Percentiles rank a stretch among this genome's conserved stretches.
Conservation (phyloP, 2,113 vertebrate species). For the Microcebus ravelobensis region DNA sequence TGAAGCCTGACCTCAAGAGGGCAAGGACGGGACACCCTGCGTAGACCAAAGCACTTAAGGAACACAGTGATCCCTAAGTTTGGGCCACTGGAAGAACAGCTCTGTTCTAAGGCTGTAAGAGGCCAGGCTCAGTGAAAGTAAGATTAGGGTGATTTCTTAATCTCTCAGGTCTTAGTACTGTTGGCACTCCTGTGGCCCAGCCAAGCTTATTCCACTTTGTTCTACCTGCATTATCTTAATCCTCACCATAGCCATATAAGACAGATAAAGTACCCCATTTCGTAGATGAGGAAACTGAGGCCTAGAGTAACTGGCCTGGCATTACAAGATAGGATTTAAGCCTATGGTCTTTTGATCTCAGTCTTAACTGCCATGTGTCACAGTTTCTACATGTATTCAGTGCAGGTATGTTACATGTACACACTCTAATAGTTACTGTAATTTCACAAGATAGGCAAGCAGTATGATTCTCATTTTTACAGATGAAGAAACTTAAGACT, state of each 20-base stretch:
- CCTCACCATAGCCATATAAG: neutral
- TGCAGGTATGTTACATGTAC: neutral
- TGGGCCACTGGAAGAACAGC: neutral
- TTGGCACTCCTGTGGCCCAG: neutral
- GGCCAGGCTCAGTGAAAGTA: neutral
- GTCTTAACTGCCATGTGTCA: neutral
- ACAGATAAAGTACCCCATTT: neutral
- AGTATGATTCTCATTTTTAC: neutral
- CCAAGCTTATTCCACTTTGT: neutral
- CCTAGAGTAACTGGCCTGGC: neutral
- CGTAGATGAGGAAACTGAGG: neutral
- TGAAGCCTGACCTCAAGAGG: neutral
- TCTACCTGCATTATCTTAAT: neutral
- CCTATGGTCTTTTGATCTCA: neutral
- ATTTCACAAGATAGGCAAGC: neutral
- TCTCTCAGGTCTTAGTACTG: neutral
- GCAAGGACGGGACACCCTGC: neutral
- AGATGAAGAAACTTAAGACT: neutral
- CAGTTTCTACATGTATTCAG: neutral
- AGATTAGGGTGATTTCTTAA: neutral
- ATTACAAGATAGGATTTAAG: conserved; percentile 16
- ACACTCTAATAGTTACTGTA: neutral
- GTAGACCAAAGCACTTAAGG: neutral
- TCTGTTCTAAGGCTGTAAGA: neutral
- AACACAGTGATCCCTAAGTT: neutral